Evolutionary conservation across 2,797 vertebrate genomes (phyloP).

Genomic region (Tinamus major): DNA sequence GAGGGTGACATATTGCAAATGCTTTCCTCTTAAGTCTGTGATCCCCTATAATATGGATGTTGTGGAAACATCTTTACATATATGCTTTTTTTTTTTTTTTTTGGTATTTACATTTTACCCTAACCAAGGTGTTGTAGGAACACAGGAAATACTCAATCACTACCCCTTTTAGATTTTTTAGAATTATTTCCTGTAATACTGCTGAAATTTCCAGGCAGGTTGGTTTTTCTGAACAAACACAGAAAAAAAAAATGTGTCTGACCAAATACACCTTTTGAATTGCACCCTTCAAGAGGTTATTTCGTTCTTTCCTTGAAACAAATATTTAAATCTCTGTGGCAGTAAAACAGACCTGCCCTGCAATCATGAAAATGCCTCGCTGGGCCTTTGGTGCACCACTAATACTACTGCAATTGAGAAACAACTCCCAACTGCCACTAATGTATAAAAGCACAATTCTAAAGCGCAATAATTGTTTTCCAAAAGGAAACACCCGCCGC

Average conservation of each 20-base stretch:
- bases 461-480: background rate
- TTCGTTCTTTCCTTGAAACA: background rate
- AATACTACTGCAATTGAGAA: background rate
- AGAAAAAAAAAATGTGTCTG: background rate
- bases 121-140: background rate
- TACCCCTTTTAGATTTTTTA: background rate
- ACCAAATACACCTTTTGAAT: background rate
- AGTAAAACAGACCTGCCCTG: background rate
- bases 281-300: rapidly evolving
- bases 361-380: rapidly evolving
- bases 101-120: background rate
- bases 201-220: background rate
- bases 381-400: rapidly evolving
- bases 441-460: rapidly evolving
- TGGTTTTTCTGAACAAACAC: background rate
- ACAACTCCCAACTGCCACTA: background rate
- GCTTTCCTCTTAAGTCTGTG: background rate
- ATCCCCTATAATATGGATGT: background rate
- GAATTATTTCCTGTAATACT: background rate
- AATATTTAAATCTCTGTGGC: background rate
- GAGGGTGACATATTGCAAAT: background rate
- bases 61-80: background rate
- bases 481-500: too few species aligned
- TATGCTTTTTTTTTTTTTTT: background rate
- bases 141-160: background rate